Base-by-base conservation (phyloP, 2,888 invertebrate genomes). In the Leptothorax acervorum region DNA sequence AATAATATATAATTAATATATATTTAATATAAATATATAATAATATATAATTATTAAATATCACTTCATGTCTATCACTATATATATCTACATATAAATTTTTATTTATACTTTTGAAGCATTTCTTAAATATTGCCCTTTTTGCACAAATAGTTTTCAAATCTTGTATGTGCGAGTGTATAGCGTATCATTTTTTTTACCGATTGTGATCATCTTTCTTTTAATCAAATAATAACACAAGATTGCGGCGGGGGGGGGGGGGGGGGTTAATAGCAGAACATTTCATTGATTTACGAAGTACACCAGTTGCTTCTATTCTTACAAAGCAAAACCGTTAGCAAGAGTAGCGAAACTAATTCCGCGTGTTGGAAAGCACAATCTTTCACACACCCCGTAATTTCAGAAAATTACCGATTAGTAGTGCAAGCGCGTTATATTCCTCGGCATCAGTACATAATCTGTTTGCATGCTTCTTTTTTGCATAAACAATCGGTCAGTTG, bases 401-500 rank as follows among this genome's bases (percentile, higher is more conserved):
- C 15, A 78, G 60, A 53, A 63, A 70, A 83, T 70, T 48, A 53
- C 23, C 68, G 79, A 83, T 83, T 83, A 78, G 60, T 42, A 68
- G 48, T 42, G 23, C 39, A 31, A 62, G 12, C 42, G 60, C 35
- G n/a, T 70, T 53, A 51, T 42, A 70, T 42, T 48, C 23, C 45
- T 31, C 35, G 35, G 9, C 12, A 42, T 55, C 28, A 31, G 53
- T n/a, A 42, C 6, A 39, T 51, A 45, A 68, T 83, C 71, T 18
- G 42, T 51, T 42, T 57, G 57, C 28, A 31, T 9, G 51, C 31
- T 60, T 55, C 55, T 23, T 75, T 85, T 65, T 86, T 83, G 74
- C 78, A 86, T 83, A 86, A 89, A 89, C 85, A 89, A 84, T 87
- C n/a, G 45, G 66, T 45, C 63, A 78, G 70, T 86, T 87, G 81